Base-by-base conservation (phyloP, 1,140 invertebrate genomes). In the Zaprionus inermis region DNA sequence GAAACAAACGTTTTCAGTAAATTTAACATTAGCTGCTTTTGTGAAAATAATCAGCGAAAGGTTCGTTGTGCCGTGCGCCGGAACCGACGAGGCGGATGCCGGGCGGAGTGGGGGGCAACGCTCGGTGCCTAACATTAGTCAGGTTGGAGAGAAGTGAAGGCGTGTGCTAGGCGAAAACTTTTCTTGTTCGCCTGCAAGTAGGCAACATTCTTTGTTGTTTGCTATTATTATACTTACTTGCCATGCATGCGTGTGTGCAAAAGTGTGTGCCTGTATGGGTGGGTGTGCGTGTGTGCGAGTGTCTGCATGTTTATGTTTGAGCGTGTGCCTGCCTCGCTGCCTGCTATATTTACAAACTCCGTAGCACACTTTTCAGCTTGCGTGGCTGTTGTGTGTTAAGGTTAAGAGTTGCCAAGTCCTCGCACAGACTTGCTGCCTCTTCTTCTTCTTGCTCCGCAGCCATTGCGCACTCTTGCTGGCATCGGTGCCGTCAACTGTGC, bases 1-100 rank as follows among this genome's bases (percentile, higher is more conserved):
- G 79, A 86, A 86, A 88, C 83, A 86, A 86, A 86, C 83, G 84
- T 88, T 88, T 88, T 89, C 84, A 84, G 84, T 88, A 88, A 89
- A 88, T 88, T 88, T 88, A 88, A 89, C 84, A 88, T 88, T 88
- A 88, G 84, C 84, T 88, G 65, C 76, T 88, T 79, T 84, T 83
- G 83, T 88, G 71, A 86, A 88, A 81, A 88, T 83, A 86, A 82
- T 86, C 68, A 68, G 79, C 69, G 66, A 74, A 75, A 65, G 72
- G 67, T 58, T 60, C 70, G 59, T 59, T 44, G 54, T 20, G 57
- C 44, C 24, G 38, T 44, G 38, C 38, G 49, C 57, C 67, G 58
- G 46, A 60, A 70, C 41, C 46, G 24, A 63, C 32, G 36, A 32
- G 49, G 12, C 24, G 58, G 4, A 18, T 3, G 18, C 10, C 0